A percentile compares a stretch with the other conserved stretches of the same genome.
These are phyloP conservation scores for Nyctalus aviator DNA, from an alignment of 2,797 vertebrate species.

Conservation along the genomic window DNA sequence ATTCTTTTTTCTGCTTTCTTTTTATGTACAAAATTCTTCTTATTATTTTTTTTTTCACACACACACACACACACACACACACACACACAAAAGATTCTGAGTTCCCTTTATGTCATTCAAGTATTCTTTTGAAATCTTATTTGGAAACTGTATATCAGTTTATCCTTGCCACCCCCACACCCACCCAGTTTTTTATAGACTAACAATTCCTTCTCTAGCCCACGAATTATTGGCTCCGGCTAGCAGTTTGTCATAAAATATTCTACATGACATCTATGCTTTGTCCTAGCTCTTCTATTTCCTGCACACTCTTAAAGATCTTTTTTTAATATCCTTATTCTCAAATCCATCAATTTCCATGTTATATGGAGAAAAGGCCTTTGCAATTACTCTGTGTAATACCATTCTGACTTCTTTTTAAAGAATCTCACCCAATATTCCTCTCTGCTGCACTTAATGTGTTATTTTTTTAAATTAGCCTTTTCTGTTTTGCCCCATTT, in stretches of 20 bases:
- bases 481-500: constrained; percentile 1
- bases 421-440: constrained; percentile 70
- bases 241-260: constrained; percentile 83
- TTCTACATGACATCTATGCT: constrained; percentile 81
- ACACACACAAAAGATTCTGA: background rate
- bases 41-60: background rate
- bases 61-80: background rate
- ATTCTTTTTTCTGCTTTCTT: background rate
- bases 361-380: constrained; percentile 73
- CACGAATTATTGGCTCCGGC: constrained; percentile 71
- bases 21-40: background rate
- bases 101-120: background rate
- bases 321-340: constrained; percentile 84
- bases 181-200: background rate
- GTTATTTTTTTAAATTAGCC: background rate
- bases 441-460: constrained; percentile 54
- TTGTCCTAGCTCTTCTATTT: constrained; percentile 81
- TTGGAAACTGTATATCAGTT: background rate
- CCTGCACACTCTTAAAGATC: constrained; percentile 81
- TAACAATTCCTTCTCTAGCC: constrained; percentile 46
- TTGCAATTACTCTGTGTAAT: constrained; percentile 82
- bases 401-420: constrained; percentile 75
- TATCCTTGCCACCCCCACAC: background rate
- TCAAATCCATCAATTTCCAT: constrained; percentile 84
- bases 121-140: constrained; percentile 41